Evolutionary conservation across 2,113 vertebrate species (phyloP), one percentile per base, ranked within the genome.

Genomic region (Oreochromis tanganicae): DNA sequence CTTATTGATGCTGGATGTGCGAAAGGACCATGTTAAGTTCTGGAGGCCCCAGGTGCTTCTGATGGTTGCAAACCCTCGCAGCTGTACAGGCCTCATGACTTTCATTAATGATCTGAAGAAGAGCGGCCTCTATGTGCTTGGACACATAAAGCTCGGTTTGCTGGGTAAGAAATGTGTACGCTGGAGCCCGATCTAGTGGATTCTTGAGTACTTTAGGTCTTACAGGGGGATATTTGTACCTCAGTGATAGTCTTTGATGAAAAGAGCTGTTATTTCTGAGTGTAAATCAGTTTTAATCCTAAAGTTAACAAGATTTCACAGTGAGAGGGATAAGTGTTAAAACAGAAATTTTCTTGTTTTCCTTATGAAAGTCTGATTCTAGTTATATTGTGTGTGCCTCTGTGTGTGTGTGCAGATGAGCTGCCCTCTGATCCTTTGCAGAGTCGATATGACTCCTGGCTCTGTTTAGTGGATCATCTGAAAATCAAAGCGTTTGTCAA

Each of bases 91-190:
- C 82, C 96, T 99, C 34, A 97, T 99, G 1, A 95, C 97, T 41
- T 97, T 99, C n/a, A 96, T 98, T 85, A 99, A 99, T 4, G 98
- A 99, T 93, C 95, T 99, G 75, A 99, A 99, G 95, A 98, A 99
- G 88, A 98, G 98, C 0, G 97, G 98, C 50, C 97, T 99, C 6
- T 99, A 98, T 0, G 97, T 99, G 21, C 95, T 99, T 80, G 98
- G 98, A 85, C 98, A 99, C 0, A 96, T 99, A 0, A 97, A 97
- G 61, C 94, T 99, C 68, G 97, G 97, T 59, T 96, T 97, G 80
- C 94, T 99, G 10, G 98, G 98, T 99, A 95, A 96, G 96, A 73
- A 14, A 19, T 59, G 2, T 81, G n/a, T 48, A 24, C 5, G 5
- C 52, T 29, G 32, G 36, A 80, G 11, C n/a, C n/a, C 2, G 3